Evolutionary conservation across 2,797 vertebrate species (phyloP).

Genomic region (Rhynchonycteris naso): DNA sequence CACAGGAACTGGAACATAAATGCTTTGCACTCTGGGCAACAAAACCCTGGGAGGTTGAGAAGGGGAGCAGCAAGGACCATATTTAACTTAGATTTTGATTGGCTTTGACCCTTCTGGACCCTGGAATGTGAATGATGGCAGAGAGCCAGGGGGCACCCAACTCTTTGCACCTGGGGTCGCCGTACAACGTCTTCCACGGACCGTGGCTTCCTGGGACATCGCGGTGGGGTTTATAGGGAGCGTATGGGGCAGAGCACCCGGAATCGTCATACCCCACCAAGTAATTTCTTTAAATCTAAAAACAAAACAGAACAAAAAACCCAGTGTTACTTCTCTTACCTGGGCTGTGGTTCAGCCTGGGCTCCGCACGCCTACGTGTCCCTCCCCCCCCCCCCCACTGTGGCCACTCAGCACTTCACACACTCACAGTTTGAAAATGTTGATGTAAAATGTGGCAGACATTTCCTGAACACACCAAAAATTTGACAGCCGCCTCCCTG

Average conservation of each 20-base stretch:
- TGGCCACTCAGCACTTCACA: slow-evolving; percentile 68
- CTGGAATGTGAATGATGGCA: not conserved
- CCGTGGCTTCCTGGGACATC: not conserved
- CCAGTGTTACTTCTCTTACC: not conserved
- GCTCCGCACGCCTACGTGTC: not conserved
- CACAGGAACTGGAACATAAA: not conserved
- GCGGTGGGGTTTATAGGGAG: not conserved
- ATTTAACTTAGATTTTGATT: not conserved
- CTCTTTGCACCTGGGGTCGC: not conserved
- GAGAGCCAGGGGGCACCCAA: not conserved
- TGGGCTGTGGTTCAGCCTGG: not conserved
- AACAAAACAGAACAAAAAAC: slow-evolving; percentile 9
- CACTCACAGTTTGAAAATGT: slow-evolving; percentile 62
- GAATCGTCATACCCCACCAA: not conserved
- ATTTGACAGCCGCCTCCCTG: slow-evolving; percentile 64
- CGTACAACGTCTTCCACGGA: not conserved
- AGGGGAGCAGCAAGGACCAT: not conserved
- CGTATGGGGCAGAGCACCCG: not conserved
- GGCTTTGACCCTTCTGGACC: not conserved
- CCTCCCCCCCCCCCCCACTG: slow-evolving; percentile 51
- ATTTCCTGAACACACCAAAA: slow-evolving; percentile 78
- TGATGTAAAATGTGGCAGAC: slow-evolving; percentile 77
- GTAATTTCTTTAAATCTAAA: not conserved
- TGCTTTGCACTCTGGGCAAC: not conserved
- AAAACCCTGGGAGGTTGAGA: not conserved